Evolutionary conservation across 1,140 invertebrate genomes (phyloP), one percentile per base, ranked within the genome.

Genomic region (Samia ricini): DNA sequence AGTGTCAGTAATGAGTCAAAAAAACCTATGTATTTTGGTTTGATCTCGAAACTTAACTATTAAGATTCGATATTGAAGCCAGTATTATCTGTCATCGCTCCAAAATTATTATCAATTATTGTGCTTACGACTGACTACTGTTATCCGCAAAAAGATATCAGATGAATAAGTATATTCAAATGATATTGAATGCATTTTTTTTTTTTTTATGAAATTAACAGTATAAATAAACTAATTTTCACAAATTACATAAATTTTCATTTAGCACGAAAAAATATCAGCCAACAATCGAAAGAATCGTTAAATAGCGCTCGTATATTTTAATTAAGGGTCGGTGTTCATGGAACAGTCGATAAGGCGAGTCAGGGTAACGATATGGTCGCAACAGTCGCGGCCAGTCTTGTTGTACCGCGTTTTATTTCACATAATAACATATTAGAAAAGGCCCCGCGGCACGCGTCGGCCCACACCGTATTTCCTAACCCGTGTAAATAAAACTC

Each of bases 361-460:
- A 79, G 79, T 76, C 60, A 65, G n/a, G 68, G 79, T 75, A 71
- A 72, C 68, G 65, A 74, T 68, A 67, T 69, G 63, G 65, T 61
- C 59, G 70, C 72, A 61, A 63, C 69, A 61, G 60, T 67, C 54
- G n/a, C n/a, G 55, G 63, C 63, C 67, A 68, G 67, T 65, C 59
- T 63, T 66, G 68, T 60, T 72, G 69, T 57, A 62, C 66, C 69
- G 50, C 50, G 76, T 79, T 87, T 85, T 88, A 88, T 88, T 85
- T 79, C 83, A 79, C 81, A 76, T 88, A 88, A 88, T 88, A 88
- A 88, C 81, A 88, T 78, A 84, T 85, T 84, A 85, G 77, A 69
- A 59, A 59, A 71, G 65, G 65, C 71, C 79, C 68, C 42, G 62
- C 48, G 72, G 75, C 77, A 73, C 73, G 77, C 72, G 71, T 72